These are phyloP conservation scores for Chloropsis hardwickii DNA, from an alignment of 2,113 vertebrate genomes.

Conservation along the genomic window DNA sequence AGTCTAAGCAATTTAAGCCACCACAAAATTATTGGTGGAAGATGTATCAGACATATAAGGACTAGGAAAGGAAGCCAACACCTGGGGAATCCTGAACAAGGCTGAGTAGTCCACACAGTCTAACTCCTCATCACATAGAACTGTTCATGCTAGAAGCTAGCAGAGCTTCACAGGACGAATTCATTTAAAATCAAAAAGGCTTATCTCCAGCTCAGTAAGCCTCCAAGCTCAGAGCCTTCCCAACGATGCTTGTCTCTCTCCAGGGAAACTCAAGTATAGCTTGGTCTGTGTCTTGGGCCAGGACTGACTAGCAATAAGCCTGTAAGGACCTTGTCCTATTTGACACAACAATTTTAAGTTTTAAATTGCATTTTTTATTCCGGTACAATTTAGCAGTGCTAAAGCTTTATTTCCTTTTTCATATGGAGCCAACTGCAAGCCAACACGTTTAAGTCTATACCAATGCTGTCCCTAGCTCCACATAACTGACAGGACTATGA, in stretches of 20 bases:
- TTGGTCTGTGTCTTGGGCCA: neutral
- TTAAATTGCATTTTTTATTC: neutral
- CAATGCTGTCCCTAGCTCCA: neutral
- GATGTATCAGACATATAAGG: neutral
- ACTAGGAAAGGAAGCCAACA: neutral
- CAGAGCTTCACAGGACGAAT: neutral
- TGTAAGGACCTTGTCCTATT: neutral
- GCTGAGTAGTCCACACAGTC: neutral
- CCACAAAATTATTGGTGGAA: neutral
- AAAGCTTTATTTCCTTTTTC: neutral
- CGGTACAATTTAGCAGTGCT: neutral
- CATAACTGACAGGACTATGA: neutral
- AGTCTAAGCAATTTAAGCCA: neutral
- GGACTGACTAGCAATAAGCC: neutral
- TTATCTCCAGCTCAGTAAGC: neutral
- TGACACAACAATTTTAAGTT: neutral
- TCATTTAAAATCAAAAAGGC: neutral
- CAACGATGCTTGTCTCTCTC: neutral
- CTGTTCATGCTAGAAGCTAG: neutral
- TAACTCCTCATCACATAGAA: neutral
- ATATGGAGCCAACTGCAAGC: neutral
- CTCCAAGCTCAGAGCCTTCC: neutral
- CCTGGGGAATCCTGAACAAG: neutral
- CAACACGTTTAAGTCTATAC: fast-evolving
- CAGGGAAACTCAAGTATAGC: neutral